Conservation (phyloP, 2,797 vertebrate genomes). For the Gadopsis bispinosus region DNA sequence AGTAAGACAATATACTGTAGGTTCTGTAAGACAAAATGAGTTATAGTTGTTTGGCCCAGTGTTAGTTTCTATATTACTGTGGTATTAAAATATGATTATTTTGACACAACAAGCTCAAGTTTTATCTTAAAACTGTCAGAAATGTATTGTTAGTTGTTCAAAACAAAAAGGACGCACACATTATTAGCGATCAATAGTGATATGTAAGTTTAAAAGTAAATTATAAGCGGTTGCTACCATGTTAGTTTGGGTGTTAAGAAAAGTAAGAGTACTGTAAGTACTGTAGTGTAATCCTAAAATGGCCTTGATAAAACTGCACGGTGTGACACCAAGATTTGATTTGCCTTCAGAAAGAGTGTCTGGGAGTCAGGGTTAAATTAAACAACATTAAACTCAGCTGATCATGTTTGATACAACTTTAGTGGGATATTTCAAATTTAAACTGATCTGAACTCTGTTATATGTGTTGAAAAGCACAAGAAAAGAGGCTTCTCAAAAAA, state of each 20-base stretch:
- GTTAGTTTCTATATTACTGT: background rate
- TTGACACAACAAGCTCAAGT: background rate
- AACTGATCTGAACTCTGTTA: background rate
- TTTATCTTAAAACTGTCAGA: background rate
- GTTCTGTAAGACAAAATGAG: background rate
- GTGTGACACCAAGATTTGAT: background rate
- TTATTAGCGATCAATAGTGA: background rate
- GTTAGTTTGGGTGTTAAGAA: background rate
- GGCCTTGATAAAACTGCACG: too few species aligned
- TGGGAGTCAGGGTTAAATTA: slow-evolving; percentile 10
- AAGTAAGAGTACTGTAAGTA: background rate
- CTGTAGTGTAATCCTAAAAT: too few species aligned
- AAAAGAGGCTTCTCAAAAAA: background rate
- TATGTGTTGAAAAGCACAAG: too few species aligned
- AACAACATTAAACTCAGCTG: slow-evolving; percentile 19
- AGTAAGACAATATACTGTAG: background rate
- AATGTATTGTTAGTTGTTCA: background rate
- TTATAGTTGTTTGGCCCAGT: background rate
- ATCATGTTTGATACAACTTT: slow-evolving; percentile 4
- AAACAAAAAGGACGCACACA: background rate
- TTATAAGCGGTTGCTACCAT: background rate
- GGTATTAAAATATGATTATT: background rate
- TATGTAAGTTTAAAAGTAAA: background rate
- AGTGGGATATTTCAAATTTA: background rate
- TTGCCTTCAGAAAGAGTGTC: slow-evolving; percentile 2